phyloP scores from a whole-genome alignment of 2,797 vertebrate genomes.

The Lophura swinhoii region DNA sequence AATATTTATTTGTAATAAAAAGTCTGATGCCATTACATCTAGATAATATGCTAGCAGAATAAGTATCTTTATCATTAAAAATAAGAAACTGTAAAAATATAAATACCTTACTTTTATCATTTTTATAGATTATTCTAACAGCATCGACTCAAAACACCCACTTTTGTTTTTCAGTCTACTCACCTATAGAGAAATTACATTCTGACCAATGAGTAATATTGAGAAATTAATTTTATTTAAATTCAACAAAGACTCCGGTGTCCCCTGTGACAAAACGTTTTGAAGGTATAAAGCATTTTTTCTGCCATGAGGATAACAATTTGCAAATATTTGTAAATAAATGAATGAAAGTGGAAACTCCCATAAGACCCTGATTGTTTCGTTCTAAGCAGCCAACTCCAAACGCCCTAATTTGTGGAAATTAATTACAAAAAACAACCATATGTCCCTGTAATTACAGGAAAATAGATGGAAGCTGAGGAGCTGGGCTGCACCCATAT shows the following conservation, averaged over 20 bases:
- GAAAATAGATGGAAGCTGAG: conserved; percentile 46
- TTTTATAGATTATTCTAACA: background rate
- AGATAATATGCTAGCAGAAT: background rate
- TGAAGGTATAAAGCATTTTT: conserved; percentile 6
- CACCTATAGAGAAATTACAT: background rate
- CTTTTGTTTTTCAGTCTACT: background rate
- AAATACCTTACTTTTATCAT: background rate
- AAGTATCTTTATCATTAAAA: background rate
- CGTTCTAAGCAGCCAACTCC: conserved; percentile 18
- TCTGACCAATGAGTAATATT: background rate
- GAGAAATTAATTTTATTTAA: background rate
- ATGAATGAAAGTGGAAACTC: conserved; percentile 31
- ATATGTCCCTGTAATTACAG: conserved; percentile 69
- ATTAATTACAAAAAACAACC: conserved; percentile 69
- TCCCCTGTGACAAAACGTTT: background rate
- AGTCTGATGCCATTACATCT: background rate
- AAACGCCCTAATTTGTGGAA: conserved; percentile 50
- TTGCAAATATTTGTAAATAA: conserved; percentile 32
- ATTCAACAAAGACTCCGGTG: background rate
- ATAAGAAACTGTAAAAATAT: background rate
- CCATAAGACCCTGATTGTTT: background rate
- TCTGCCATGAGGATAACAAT: background rate
- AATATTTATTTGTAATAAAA: background rate
- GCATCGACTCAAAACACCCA: background rate
- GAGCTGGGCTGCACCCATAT: background rate